phyloP scores from a whole-genome alignment of 2,888 invertebrate genomes.

The Andrena chrysosceles region DNA sequence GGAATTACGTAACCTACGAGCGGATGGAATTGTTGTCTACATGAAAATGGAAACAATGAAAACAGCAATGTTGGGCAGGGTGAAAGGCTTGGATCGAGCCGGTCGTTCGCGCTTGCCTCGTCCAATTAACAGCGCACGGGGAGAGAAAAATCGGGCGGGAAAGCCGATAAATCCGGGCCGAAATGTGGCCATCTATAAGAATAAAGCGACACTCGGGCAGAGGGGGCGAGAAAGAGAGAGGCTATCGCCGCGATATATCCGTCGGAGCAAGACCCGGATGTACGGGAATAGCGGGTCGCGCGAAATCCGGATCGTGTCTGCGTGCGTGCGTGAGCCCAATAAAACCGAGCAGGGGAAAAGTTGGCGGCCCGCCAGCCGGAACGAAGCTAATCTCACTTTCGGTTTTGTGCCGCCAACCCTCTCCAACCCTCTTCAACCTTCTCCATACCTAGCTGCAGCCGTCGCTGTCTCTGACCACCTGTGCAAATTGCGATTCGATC shows the following conservation, averaged over 20 bases:
- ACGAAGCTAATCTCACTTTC: slow-evolving; percentile 79
- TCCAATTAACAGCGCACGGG: slow-evolving; percentile 29
- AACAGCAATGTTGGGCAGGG: not conserved
- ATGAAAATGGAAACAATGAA: too few relatives aligned
- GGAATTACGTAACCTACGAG: too few relatives aligned
- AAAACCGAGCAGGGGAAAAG: slow-evolving; percentile 55
- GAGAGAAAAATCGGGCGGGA: slow-evolving; percentile 25
- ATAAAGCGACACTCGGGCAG: slow-evolving; percentile 20
- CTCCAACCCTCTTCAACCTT: not conserved
- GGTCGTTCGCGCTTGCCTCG: not conserved
- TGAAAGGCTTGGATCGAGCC: slow-evolving; percentile 17
- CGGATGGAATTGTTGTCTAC: too few relatives aligned
- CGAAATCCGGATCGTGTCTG: slow-evolving; percentile 70
- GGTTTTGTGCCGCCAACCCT: slow-evolving; percentile 50
- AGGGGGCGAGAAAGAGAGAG: not conserved
- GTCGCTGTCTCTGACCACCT: slow-evolving; percentile 58
- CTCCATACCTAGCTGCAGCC: not conserved
- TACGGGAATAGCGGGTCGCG: slow-evolving; percentile 76
- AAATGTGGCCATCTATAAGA: slow-evolving; percentile 37
- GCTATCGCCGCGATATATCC: slow-evolving; percentile 53
- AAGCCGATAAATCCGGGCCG: slow-evolving; percentile 37
- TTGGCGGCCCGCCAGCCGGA: slow-evolving; percentile 72
- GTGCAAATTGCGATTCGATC: slow-evolving; percentile 66
- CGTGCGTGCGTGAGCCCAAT: slow-evolving; percentile 65
- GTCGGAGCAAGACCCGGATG: slow-evolving; percentile 77